Evolutionary conservation across 2,797 vertebrate species (phyloP), one percentile per base, ranked within the genome.

Genomic region (Gephyroberyx darwinii): DNA sequence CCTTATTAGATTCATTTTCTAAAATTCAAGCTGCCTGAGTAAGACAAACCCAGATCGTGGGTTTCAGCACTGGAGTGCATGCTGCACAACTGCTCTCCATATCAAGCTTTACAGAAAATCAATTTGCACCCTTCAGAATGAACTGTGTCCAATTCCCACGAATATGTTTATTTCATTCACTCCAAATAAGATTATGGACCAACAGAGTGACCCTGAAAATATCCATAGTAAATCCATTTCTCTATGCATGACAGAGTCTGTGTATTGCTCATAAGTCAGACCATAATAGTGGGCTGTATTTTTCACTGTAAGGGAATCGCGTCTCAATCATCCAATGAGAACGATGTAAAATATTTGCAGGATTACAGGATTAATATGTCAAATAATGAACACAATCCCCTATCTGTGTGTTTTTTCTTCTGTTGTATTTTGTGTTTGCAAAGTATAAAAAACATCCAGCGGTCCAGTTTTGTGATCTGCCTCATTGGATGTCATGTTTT

Each of bases 161-260:
- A 83, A 93, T 90, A 89, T 90, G 91, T 92, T 93, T 90, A 90
- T 91, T 93, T 90, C 84, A 89, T 90, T 92, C 76, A 80, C 76
- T 83, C 78, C 74, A 91, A 92, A 93, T 91, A 80, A 91, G 90
- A 92, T 93, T 92, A 90, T 79, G 76, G 83, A 79, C 85, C 86
- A 80, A 80, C 82, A 67, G 83, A 89, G 81, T 92, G 90, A 92
- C 89, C 90, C 89, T 86, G 82, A 89, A 90, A 90, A 90, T 83
- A 88, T 82, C 91, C 85, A 43, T 74, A 57, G 71, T 77, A 59
- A 92, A 92, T 92, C 86, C 72, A 84, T 89, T 89, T 83, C 58
- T 62, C 61, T 56, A 80, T 77, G 86, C 78, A 71, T 72, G 60
- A 62, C 39, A 13, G 71, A 74, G 75, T 71, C 69, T 75, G 50